Evolutionary conservation across 2,113 vertebrate genomes (phyloP).

Genomic region (Marmota flaviventris): DNA sequence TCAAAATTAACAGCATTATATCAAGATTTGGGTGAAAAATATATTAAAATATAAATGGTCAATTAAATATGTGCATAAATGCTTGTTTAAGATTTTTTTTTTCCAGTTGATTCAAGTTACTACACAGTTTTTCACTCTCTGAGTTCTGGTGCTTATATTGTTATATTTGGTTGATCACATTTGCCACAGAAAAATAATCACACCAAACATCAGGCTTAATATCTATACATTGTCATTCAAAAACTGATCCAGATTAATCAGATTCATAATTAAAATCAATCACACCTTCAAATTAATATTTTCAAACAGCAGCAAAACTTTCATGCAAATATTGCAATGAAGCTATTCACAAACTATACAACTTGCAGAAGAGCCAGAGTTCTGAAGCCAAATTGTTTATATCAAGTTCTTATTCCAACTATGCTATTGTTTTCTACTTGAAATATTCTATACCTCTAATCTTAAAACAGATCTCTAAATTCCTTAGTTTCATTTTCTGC

Average conservation of each 20-base stretch:
- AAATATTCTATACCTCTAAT: neutral
- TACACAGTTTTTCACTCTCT: neutral
- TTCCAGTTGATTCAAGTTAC: neutral
- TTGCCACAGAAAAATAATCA: neutral
- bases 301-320: neutral
- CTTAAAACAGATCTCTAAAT: neutral
- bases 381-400: neutral
- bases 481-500: neutral
- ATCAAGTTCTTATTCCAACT: neutral
- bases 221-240: neutral
- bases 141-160: neutral
- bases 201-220: neutral
- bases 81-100: neutral
- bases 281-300: neutral
- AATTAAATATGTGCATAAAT: neutral
- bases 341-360: neutral
- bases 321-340: neutral
- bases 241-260: neutral
- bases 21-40: neutral
- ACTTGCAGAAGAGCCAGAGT: neutral
- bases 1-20: neutral
- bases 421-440: neutral
- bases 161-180: neutral
- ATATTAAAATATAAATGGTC: neutral
- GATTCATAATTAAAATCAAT: neutral